These are phyloP conservation scores for Cochlearius cochlearius DNA, from an alignment of 2,113 vertebrate species.

Conservation along the genomic window DNA sequence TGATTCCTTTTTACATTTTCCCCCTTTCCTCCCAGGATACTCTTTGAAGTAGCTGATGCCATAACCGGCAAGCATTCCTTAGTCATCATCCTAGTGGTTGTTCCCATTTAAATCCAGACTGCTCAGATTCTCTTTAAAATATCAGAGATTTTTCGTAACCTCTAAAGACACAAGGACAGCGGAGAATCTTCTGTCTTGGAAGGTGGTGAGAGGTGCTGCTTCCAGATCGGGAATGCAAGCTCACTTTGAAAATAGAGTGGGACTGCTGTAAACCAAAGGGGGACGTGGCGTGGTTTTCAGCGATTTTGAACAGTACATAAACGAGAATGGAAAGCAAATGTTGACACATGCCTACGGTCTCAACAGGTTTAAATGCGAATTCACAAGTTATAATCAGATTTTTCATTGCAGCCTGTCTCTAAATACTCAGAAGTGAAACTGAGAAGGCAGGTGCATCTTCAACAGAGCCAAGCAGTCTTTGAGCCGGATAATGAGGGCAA, in stretches of 20 bases:
- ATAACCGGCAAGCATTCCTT: neutral
- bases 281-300: neutral
- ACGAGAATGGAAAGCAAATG: neutral
- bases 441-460: neutral
- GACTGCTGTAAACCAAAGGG: conserved; percentile 11
- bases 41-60: neutral
- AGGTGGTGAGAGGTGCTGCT: neutral
- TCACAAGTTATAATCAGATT: neutral
- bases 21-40: neutral
- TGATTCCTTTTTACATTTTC: neutral
- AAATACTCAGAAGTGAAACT: neutral
- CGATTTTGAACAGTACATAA: neutral
- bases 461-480: neutral
- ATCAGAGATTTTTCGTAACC: neutral
- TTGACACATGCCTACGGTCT: neutral
- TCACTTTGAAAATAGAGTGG: neutral
- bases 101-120: neutral
- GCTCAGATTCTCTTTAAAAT: neutral
- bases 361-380: neutral
- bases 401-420: neutral
- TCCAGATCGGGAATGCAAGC: neutral
- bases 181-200: neutral
- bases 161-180: neutral
- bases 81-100: neutral
- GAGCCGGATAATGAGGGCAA: neutral